These are phyloP conservation scores for Solenodon paradoxus DNA, from an alignment of 2,113 vertebrate genomes.

Conservation along the genomic window DNA sequence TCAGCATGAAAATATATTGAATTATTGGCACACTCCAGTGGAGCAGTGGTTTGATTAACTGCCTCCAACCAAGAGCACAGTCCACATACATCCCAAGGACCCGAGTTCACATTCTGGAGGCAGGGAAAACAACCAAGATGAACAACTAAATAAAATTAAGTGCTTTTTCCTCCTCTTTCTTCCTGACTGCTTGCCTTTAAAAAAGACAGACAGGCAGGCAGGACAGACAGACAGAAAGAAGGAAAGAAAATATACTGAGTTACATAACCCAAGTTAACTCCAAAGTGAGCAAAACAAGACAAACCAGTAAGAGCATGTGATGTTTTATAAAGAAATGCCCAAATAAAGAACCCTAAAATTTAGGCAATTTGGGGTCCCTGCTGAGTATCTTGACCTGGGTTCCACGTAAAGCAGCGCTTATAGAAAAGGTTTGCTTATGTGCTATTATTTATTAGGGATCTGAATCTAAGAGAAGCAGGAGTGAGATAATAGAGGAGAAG, in stretches of 20 bases:
- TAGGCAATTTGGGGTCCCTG: neutral
- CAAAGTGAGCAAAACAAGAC: neutral
- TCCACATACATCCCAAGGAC: too few species aligned
- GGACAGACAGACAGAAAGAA: too few species aligned
- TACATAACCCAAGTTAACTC: neutral
- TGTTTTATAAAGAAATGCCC: conserved; percentile 13
- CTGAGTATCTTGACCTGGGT: neutral
- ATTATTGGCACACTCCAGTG: too few species aligned
- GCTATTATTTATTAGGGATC: neutral
- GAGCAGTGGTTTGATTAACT: too few species aligned
- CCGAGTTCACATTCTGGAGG: too few species aligned
- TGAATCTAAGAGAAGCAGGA: neutral
- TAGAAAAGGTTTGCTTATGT: neutral
- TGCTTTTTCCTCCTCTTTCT: too few species aligned
- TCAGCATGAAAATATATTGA: neutral
- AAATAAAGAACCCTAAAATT: neutral
- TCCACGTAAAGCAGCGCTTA: neutral
- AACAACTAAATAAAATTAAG: too few species aligned
- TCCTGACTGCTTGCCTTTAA: too few species aligned
- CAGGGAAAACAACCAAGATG: too few species aligned
- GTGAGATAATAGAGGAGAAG: neutral
- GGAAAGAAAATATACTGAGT: too few species aligned
- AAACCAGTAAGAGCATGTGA: neutral
- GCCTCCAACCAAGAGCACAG: too few species aligned
- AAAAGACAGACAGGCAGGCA: too few species aligned